Evolutionary conservation across 1,140 invertebrate species (phyloP).

Genomic region (Bombus breviceps): DNA sequence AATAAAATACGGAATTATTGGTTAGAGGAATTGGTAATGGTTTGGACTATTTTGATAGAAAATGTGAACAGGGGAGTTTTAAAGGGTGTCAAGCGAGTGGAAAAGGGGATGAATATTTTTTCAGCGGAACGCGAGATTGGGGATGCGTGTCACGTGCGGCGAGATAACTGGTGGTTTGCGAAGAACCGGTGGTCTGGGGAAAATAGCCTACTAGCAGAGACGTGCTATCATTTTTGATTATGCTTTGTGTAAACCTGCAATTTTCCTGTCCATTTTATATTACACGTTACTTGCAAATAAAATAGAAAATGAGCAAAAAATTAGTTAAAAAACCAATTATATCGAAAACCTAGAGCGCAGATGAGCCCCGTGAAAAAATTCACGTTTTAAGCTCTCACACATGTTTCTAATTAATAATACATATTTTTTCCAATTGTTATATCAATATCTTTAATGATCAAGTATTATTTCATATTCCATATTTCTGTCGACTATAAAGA

Average conservation of each 20-base stretch:
- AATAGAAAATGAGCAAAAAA: not conserved
- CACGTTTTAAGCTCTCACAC: not conserved
- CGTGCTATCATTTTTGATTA: not conserved
- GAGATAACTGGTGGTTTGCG: constrained; percentile 28
- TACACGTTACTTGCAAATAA: not conserved
- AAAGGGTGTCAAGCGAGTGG: not conserved
- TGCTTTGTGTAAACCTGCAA: not conserved
- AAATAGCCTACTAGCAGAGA: not conserved
- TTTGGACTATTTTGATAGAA: not conserved
- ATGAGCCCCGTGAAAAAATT: not conserved
- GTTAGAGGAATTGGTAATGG: not conserved
- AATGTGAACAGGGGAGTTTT: not conserved
- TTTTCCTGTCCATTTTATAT: not conserved
- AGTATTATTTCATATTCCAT: too few species aligned
- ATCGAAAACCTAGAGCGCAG: not conserved
- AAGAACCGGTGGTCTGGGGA: not conserved
- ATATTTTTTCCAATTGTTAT: too few species aligned
- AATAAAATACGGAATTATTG: not conserved
- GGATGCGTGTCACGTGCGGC: constrained; percentile 33
- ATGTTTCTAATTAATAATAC: too few species aligned
- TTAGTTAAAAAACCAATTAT: not conserved
- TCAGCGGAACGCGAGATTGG: not conserved
- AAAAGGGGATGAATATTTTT: constrained; percentile 20
- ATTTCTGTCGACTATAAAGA: too few species aligned
- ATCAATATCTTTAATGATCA: too few species aligned